These are phyloP conservation scores for Xiphophorus birchmanni DNA, from an alignment of 2,797 vertebrate genomes.

Conservation along the genomic window DNA sequence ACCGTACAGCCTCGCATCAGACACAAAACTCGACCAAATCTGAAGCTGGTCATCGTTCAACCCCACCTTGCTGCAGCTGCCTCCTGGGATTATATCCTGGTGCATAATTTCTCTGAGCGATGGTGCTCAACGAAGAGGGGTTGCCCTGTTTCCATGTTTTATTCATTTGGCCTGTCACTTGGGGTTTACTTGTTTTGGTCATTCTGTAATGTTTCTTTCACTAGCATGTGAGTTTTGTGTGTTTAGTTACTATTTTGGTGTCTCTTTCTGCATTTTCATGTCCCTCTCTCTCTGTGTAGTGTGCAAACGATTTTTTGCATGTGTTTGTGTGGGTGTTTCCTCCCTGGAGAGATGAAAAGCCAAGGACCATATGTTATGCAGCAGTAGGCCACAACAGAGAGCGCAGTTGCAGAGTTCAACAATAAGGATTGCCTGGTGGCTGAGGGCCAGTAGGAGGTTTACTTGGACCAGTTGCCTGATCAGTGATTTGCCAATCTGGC, in stretches of 20 bases:
- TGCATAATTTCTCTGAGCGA: constrained; percentile 56
- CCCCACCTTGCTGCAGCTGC: constrained; percentile 41
- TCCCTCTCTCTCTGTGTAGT: constrained; percentile 21
- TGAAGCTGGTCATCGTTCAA: constrained; percentile 56
- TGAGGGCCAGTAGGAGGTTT: constrained; percentile 52
- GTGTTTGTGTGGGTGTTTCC: constrained; percentile 73
- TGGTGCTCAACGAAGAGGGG: constrained; percentile 44
- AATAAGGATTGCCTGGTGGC: constrained; percentile 59
- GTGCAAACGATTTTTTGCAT: constrained; percentile 52
- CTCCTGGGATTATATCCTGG: constrained; percentile 58
- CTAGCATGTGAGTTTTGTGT: constrained; percentile 40
- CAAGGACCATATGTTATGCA: constrained; percentile 71
- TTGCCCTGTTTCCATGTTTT: constrained; percentile 62
- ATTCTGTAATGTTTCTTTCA: constrained; percentile 72
- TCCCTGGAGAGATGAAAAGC: constrained; percentile 74
- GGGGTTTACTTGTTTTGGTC: constrained; percentile 59
- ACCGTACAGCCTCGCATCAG: constrained; percentile 41
- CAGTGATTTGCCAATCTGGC: constrained; percentile 50
- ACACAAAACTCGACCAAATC: constrained; percentile 45
- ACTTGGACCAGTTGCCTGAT: constrained; percentile 46
- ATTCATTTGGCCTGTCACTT: constrained; percentile 66
- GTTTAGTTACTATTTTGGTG: constrained; percentile 60
- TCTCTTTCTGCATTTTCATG: constrained; percentile 51
- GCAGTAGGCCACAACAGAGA: constrained; percentile 71
- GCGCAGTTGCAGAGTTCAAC: constrained; percentile 55